phyloP scores from a whole-genome alignment of 1,140 invertebrate genomes.

The Drosophila hydei region DNA sequence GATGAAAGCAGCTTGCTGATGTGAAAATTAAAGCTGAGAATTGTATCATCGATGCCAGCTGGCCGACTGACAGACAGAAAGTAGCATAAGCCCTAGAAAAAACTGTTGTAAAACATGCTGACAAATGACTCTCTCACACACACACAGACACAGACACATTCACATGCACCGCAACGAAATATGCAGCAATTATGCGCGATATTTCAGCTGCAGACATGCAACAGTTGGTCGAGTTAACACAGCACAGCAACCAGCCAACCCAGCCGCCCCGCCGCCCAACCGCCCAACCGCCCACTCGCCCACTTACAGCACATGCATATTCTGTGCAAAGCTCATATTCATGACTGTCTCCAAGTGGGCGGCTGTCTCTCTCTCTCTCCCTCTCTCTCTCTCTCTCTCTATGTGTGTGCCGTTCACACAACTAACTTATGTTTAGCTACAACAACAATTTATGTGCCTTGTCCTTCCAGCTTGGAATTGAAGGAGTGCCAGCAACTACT shows the following conservation, averaged over 20 bases:
- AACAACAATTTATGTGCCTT: slow-evolving; percentile 74
- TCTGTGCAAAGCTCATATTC: slow-evolving; percentile 51
- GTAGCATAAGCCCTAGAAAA: slow-evolving; percentile 47
- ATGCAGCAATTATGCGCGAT: slow-evolving; percentile 70
- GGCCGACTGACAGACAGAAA: slow-evolving; percentile 34
- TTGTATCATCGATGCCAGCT: slow-evolving; percentile 58
- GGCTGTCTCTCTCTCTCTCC: not conserved
- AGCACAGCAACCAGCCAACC: not conserved
- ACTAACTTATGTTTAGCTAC: slow-evolving; percentile 77
- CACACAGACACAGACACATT: not conserved
- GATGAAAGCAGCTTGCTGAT: slow-evolving; percentile 61
- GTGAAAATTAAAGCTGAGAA: slow-evolving; percentile 60
- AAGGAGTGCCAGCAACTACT: slow-evolving; percentile 47
- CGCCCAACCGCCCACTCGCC: not conserved
- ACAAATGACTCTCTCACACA: slow-evolving; percentile 36
- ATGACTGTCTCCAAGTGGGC: slow-evolving; percentile 39
- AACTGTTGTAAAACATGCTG: slow-evolving; percentile 50
- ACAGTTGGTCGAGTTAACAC: slow-evolving; percentile 54
- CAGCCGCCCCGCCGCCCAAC: not conserved
- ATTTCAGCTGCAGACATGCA: slow-evolving; percentile 71
- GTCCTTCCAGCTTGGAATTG: slow-evolving; percentile 16
- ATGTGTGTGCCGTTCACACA: slow-evolving; percentile 51
- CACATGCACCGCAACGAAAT: slow-evolving; percentile 33
- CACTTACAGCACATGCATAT: slow-evolving; percentile 12
- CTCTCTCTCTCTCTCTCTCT: slow-evolving; percentile 6